A percentile compares a stretch with the other conserved stretches of the same genome.
These are phyloP conservation scores for Cataglyphis livida DNA, from an alignment of 2,888 invertebrate species.

Conservation along the genomic window DNA sequence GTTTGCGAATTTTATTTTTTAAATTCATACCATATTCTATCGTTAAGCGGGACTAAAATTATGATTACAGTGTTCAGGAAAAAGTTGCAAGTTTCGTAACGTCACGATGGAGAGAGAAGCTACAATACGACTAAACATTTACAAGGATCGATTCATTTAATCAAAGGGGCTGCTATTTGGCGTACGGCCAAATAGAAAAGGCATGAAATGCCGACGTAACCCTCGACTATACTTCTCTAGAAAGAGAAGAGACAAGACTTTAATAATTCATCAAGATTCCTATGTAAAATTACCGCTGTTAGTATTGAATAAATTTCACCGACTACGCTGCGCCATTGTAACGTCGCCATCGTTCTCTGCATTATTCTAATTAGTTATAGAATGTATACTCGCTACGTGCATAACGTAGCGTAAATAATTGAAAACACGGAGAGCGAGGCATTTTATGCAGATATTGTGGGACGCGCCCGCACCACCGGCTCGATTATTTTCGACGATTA, in stretches of 20 bases:
- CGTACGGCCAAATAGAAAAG: constrained; percentile 50
- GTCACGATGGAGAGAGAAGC: not conserved
- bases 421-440: constrained; percentile 23
- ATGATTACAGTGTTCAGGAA: not conserved
- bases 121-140: constrained; percentile 24
- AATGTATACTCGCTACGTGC: constrained; percentile 40
- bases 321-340: constrained; percentile 36
- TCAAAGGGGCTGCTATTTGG: constrained; percentile 37
- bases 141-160: constrained; percentile 43
- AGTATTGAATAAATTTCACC: constrained; percentile 52
- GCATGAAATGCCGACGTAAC: constrained; percentile 42
- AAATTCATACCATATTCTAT: not conserved
- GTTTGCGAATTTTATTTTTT: not conserved
- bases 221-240: not conserved
- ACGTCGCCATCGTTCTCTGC: constrained; percentile 45
- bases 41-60: not conserved
- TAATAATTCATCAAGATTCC: constrained; percentile 54
- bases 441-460: constrained; percentile 39
- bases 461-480: not conserved
- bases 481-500: constrained; percentile 46
- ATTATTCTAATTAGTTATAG: constrained; percentile 54
- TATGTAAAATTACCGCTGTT: constrained; percentile 54
- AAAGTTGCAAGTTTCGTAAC: not conserved
- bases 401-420: constrained; percentile 55
- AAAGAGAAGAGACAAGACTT: constrained; percentile 6